phyloP scores from a whole-genome alignment of 2,797 vertebrate species.

The Meda fulgida region DNA sequence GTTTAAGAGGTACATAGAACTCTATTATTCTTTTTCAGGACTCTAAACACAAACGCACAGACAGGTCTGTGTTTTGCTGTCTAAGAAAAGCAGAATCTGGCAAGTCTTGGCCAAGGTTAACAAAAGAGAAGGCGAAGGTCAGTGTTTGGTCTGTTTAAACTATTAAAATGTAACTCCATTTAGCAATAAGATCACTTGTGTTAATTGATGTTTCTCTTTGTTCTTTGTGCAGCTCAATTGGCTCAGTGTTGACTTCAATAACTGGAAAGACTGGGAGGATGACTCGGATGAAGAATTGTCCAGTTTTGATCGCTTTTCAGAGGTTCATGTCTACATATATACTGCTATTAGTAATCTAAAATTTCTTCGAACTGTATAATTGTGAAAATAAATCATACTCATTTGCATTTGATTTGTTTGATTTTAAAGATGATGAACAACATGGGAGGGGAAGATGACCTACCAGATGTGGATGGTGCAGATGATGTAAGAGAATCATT shows the following conservation, averaged over 20 bases:
- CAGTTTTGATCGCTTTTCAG: constrained; percentile 96
- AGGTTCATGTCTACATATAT: constrained; percentile 73
- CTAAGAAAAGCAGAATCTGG: constrained; percentile 94
- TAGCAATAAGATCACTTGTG: background rate
- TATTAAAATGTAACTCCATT: background rate
- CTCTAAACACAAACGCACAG: constrained; percentile 96
- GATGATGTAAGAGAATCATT: constrained; percentile 84
- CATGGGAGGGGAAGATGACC: constrained; percentile 94
- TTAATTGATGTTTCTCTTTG: background rate
- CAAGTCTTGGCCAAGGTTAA: constrained; percentile 92
- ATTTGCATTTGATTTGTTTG: background rate
- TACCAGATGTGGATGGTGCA: constrained; percentile 93
- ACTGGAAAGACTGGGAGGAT: constrained; percentile 99
- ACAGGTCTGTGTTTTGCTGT: constrained; percentile 95
- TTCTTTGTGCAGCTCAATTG: constrained; percentile 85
- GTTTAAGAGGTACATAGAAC: background rate
- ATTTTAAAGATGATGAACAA: constrained; percentile 94
- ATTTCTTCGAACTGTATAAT: background rate
- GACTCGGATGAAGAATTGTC: constrained; percentile 96
- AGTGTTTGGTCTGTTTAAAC: background rate
- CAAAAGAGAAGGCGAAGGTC: constrained; percentile 96
- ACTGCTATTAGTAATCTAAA: background rate
- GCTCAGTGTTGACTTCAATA: constrained; percentile 97
- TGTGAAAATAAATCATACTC: background rate
- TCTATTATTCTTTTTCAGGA: constrained; percentile 73